Conservation (phyloP, 2,888 invertebrate species). For the Tetramorium bicarinatum region DNA sequence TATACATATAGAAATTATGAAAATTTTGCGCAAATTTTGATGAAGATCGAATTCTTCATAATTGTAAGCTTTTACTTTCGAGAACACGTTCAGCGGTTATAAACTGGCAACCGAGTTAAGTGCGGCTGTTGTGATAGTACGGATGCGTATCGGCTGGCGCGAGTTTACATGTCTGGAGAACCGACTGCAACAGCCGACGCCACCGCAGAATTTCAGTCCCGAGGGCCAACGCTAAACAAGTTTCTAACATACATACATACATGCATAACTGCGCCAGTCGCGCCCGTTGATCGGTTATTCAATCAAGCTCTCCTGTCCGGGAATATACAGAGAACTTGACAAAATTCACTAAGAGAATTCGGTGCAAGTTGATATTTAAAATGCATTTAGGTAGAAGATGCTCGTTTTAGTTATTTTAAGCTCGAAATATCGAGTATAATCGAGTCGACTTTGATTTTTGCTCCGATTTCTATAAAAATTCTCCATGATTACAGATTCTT, state of each 20-base stretch:
- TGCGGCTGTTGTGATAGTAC: slow-evolving; percentile 53
- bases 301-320: slow-evolving; percentile 66
- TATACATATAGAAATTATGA: background rate
- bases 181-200: slow-evolving; percentile 60
- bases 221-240: slow-evolving; percentile 74
- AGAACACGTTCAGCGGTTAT: slow-evolving; percentile 52
- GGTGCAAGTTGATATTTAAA: slow-evolving; percentile 18
- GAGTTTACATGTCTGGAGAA: slow-evolving; percentile 71
- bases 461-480: background rate
- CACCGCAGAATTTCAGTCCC: slow-evolving; percentile 74
- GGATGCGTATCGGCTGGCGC: slow-evolving; percentile 60
- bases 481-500: background rate
- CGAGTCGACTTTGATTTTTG: background rate
- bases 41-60: background rate
- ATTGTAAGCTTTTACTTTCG: slow-evolving; percentile 54
- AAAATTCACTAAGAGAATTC: slow-evolving; percentile 37
- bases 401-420: background rate
- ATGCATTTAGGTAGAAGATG: background rate
- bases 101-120: slow-evolving; percentile 66
- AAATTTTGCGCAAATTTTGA: background rate
- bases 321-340: slow-evolving; percentile 67
- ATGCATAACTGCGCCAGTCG: slow-evolving; percentile 71
- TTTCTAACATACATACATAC: slow-evolving; percentile 74
- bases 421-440: background rate
- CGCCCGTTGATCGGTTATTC: slow-evolving; percentile 74